phyloP scores from a whole-genome alignment of 1,140 invertebrate species.

The Drosophila gunungcola region DNA sequence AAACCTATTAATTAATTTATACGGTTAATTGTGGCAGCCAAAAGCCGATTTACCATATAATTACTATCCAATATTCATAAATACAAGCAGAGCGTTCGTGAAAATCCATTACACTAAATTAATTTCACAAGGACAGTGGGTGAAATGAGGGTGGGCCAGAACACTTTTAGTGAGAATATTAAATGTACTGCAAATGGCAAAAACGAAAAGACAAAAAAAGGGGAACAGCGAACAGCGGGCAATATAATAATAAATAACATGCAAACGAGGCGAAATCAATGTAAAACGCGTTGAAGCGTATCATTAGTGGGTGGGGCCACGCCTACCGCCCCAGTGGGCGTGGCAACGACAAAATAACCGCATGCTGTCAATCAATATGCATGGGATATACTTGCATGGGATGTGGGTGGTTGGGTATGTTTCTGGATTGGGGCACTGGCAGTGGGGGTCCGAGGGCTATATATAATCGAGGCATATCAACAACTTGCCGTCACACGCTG shows the following conservation, averaged over 20 bases:
- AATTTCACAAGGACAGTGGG: slow-evolving; percentile 42
- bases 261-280: slow-evolving; percentile 77
- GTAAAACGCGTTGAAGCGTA: slow-evolving; percentile 76
- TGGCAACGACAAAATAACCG: slow-evolving; percentile 53
- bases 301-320: slow-evolving; percentile 59
- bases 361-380: slow-evolving; percentile 66
- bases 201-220: slow-evolving; percentile 11
- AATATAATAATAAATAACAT: slow-evolving; percentile 77
- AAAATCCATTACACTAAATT: slow-evolving; percentile 72
- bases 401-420: slow-evolving; percentile 8
- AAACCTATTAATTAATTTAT: slow-evolving; percentile 68
- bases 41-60: slow-evolving; percentile 69
- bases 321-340: slow-evolving; percentile 19
- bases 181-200: slow-evolving; percentile 36
- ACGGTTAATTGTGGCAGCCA: slow-evolving; percentile 53
- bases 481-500: slow-evolving; percentile 72
- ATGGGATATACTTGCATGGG: slow-evolving; percentile 13
- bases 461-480: slow-evolving; percentile 62
- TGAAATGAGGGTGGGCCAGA: slow-evolving; percentile 1
- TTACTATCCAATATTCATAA: slow-evolving; percentile 68
- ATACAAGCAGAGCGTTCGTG: slow-evolving; percentile 33
- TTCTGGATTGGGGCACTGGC: background rate
- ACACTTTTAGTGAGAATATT: slow-evolving; percentile 48
- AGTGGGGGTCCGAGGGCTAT: slow-evolving; percentile 16
- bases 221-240: slow-evolving; percentile 15